These are phyloP conservation scores for Carposina sasakii DNA, from an alignment of 1,140 invertebrate genomes.

Conservation along the genomic window DNA sequence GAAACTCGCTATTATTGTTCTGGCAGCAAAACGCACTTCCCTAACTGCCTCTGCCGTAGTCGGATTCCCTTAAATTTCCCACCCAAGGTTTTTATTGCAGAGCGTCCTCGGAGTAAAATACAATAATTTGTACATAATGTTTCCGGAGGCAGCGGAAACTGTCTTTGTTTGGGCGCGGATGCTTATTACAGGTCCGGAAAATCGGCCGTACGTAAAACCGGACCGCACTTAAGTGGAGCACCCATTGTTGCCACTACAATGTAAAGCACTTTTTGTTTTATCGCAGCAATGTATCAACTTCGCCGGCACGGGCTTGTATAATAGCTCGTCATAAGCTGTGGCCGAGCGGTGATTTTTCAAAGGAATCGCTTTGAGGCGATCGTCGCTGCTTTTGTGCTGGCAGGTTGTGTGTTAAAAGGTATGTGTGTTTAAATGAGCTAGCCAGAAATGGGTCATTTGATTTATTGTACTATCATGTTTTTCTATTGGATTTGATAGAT, in stretches of 20 bases:
- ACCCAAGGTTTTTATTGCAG: slow-evolving; percentile 20
- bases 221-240: slow-evolving; percentile 50
- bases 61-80: slow-evolving; percentile 6
- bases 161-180: slow-evolving; percentile 54
- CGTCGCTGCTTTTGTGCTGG: too few species aligned
- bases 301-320: slow-evolving; percentile 43
- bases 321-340: slow-evolving; percentile 31
- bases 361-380: too few species aligned
- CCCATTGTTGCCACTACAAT: slow-evolving; percentile 49
- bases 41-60: background rate
- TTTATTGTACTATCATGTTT: too few species aligned
- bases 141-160: slow-evolving; percentile 45
- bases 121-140: slow-evolving; percentile 44
- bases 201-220: slow-evolving; percentile 42
- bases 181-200: slow-evolving; percentile 55
- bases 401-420: too few species aligned
- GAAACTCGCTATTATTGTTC: too few species aligned
- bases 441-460: too few species aligned
- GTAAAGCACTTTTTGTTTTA: slow-evolving; percentile 53
- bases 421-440: too few species aligned
- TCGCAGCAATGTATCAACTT: slow-evolving; percentile 46
- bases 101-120: slow-evolving; percentile 30
- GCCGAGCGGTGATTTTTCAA: too few species aligned
- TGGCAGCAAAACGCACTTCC: too few species aligned
- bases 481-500: too few species aligned